phyloP scores from a whole-genome alignment of 2,113 vertebrate genomes.

The Steatornis caripensis region DNA sequence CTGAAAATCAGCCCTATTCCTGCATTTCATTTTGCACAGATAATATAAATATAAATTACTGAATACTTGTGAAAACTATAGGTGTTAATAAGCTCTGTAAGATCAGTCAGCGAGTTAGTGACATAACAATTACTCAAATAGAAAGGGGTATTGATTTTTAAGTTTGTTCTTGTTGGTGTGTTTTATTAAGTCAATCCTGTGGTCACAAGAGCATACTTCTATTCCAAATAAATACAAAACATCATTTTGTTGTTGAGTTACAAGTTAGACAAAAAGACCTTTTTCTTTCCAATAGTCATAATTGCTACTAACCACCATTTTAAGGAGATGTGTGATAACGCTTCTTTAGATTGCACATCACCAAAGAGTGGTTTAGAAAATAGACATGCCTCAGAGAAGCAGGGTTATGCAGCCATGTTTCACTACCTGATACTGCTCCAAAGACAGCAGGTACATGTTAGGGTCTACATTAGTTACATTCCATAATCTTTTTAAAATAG shows the following conservation, averaged over 20 bases:
- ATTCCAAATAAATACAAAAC: neutral
- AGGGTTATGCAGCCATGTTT: neutral
- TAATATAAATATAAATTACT: neutral
- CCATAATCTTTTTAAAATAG: neutral
- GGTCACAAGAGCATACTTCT: neutral
- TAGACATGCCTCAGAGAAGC: neutral
- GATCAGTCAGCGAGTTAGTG: neutral
- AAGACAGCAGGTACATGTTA: neutral
- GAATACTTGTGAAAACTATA: neutral
- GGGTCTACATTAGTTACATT: neutral
- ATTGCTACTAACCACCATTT: neutral
- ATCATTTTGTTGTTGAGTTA: neutral
- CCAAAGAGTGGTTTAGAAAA: neutral
- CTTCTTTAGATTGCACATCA: neutral
- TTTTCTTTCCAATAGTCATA: neutral
- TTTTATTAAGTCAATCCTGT: neutral
- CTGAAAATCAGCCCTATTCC: neutral
- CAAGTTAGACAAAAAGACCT: neutral
- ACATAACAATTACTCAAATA: neutral
- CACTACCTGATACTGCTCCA: neutral
- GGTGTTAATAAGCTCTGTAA: neutral
- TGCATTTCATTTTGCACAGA: neutral
- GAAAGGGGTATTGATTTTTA: neutral
- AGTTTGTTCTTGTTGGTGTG: neutral
- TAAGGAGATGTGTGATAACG: neutral